Base-by-base conservation (phyloP, 2,888 invertebrate species). In the Myopa tessellatipennis region DNA sequence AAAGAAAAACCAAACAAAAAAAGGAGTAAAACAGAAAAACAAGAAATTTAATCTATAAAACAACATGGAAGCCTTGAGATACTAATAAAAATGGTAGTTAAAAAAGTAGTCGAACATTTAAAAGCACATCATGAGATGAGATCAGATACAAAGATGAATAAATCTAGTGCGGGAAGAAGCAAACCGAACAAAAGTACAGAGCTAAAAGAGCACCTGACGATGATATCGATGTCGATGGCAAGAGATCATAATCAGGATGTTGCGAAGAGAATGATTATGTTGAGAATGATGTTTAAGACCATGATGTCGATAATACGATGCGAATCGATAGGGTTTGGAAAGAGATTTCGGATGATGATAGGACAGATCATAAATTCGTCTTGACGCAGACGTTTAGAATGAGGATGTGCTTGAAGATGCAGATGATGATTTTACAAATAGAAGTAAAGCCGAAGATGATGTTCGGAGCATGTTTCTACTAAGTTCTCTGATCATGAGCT, bases 31-130 rank as follows among this genome's bases (percentile, higher is more conserved):
- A 61, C 18, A 4, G 8, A 6, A 4, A n/a, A 61, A 4, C 3
- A 26, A 60, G 45, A 45, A 45, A 45, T 45, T 45, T 3, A 45
- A 10, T 10, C 45, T 45, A 45, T 45, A 45, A 45, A 45, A 45
- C 45, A 45, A 45, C 45, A 45, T 45, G 45, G 3, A 45, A 10
- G 7, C 6, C 6, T 10, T 2, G 45, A 45, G 45, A 45, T 45
- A 45, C 6, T n/a, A 14, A 10, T 16, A 71, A 18, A 45, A 36
- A 60, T 16, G 72, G 61, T 40, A 60, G 61, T n/a, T n/a, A n/a
- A n/a, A n/a, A n/a, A n/a, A n/a, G n/a, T n/a, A n/a, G n/a, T n/a
- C 38, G 60, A 58, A 52, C 65, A 65, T 65, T 74, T 74, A 74
- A 74, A 74, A 74, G 63, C 52, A 52, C 74, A 74, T 74, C 74